Evolutionary conservation across 2,888 invertebrate species (phyloP).

Genomic region (Thelaira solivaga): DNA sequence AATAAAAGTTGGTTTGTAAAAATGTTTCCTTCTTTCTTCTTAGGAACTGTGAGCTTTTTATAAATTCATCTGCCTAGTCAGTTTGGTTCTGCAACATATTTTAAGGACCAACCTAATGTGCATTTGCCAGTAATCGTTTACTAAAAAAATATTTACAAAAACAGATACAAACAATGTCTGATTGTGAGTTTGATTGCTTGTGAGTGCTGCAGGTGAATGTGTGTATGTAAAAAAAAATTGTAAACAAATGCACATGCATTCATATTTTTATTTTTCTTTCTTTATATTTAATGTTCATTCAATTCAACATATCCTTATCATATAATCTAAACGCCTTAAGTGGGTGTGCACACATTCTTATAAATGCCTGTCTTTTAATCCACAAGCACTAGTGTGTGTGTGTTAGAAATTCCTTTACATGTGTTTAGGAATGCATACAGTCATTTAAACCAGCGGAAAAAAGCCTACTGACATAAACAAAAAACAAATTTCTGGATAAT

Average conservation of each 20-base stretch:
- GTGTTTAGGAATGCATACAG: constrained; percentile 26
- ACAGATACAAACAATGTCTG: not conserved
- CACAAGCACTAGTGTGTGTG: not conserved
- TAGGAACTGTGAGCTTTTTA: too few species aligned
- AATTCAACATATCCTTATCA: constrained; percentile 63
- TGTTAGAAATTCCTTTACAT: constrained; percentile 46
- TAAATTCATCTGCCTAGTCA: too few species aligned
- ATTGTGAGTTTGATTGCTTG: too few species aligned
- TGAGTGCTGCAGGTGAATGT: too few species aligned
- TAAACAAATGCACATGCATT: constrained; percentile 63
- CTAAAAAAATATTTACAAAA: not conserved
- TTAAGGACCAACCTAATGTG: not conserved
- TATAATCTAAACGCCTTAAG: constrained; percentile 62
- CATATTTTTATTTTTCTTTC: constrained; percentile 22
- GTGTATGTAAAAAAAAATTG: constrained; percentile 52
- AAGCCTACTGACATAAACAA: too few species aligned
- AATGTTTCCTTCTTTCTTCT: too few species aligned
- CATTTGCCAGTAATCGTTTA: not conserved
- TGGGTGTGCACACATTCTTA: constrained; percentile 45
- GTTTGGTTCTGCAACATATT: not conserved
- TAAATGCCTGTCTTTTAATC: not conserved
- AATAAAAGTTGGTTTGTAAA: too few species aligned
- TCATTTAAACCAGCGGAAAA: not conserved
- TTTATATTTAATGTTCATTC: constrained; percentile 55
- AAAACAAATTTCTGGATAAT: too few species aligned